phyloP scores from a whole-genome alignment of 2,888 invertebrate species.

The Nineta flava region DNA sequence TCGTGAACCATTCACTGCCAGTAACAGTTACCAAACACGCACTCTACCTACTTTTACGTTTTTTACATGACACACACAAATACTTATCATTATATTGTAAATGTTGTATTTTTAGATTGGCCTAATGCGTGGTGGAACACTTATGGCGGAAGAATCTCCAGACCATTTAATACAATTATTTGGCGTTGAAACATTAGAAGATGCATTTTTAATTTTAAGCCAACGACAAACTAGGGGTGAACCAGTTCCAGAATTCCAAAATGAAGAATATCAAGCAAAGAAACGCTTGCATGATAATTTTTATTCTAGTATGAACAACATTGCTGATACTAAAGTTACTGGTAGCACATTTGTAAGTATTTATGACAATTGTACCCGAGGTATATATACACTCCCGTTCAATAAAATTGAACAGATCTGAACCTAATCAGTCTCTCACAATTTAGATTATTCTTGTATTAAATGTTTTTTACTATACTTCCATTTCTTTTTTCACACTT shows the following conservation, averaged over 20 bases:
- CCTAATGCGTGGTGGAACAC: conserved; percentile 67
- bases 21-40: too few relatives aligned
- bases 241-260: conserved; percentile 4
- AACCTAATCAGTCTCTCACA: too few relatives aligned
- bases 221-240: conserved; percentile 36
- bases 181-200: conserved; percentile 62
- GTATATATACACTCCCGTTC: too few relatives aligned
- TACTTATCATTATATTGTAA: neutral
- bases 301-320: neutral
- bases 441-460: too few relatives aligned
- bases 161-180: conserved; percentile 48
- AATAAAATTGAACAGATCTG: too few relatives aligned
- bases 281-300: neutral
- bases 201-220: conserved; percentile 72
- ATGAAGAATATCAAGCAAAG: conserved; percentile 2
- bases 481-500: too few relatives aligned
- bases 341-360: neutral
- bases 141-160: conserved; percentile 77
- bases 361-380: too few relatives aligned
- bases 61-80: too few relatives aligned
- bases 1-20: too few relatives aligned
- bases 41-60: too few relatives aligned
- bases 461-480: too few relatives aligned
- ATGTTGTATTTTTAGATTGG: conserved; percentile 50
- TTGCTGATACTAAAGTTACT: neutral